These are phyloP conservation scores for Trichomalopsis sarcophagae DNA, from an alignment of 1,140 invertebrate species.

Conservation along the genomic window DNA sequence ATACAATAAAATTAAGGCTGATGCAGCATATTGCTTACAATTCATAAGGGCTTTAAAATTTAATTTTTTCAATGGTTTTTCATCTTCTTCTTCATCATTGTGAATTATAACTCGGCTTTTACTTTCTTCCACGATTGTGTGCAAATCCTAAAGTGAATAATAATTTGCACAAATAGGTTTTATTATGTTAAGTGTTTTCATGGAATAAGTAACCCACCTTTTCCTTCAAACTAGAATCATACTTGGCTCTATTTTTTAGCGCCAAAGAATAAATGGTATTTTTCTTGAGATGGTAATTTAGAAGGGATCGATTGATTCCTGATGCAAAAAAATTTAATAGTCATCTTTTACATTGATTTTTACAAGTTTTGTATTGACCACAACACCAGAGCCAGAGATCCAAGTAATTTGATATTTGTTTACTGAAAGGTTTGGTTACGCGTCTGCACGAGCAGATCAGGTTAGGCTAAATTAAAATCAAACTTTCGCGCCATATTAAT, in stretches of 20 bases:
- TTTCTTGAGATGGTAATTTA: too few relatives aligned
- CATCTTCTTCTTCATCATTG: constrained; percentile 37
- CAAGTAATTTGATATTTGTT: too few relatives aligned
- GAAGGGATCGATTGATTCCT: too few relatives aligned
- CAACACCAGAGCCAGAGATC: too few relatives aligned
- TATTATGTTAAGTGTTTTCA: too few relatives aligned
- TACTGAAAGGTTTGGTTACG: too few relatives aligned
- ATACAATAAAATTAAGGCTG: background rate
- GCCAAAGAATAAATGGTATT: background rate
- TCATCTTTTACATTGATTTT: background rate
- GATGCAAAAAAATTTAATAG: too few relatives aligned
- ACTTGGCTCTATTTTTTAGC: background rate
- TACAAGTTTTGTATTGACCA: too few relatives aligned
- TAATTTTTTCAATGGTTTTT: constrained; percentile 46
- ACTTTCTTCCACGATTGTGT: background rate
- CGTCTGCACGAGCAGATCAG: too few relatives aligned
- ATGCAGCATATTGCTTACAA: constrained; percentile 27
- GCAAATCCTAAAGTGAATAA: background rate
- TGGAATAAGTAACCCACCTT: background rate
- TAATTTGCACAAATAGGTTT: background rate
- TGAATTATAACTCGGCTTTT: background rate
- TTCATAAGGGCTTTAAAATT: constrained; percentile 49
- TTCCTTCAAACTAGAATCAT: background rate
- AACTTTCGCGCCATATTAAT: too few relatives aligned
- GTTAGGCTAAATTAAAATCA: too few relatives aligned